Evolutionary conservation across 2,888 invertebrate genomes (phyloP), one percentile per base, ranked within the genome.

Genomic region (Dendrolimus houi): DNA sequence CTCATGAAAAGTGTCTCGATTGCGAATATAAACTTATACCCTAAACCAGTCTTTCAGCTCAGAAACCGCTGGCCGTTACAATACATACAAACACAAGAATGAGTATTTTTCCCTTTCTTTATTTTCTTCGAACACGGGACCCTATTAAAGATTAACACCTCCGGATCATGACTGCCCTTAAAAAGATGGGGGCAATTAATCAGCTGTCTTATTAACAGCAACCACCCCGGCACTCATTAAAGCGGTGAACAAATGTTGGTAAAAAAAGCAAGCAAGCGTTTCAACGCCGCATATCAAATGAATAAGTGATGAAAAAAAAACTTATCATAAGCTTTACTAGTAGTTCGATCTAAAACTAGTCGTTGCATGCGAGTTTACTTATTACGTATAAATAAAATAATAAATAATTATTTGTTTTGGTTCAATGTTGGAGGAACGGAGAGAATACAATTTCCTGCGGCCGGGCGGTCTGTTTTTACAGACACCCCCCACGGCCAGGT

Each of bases 171-270:
- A 12, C 47, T 10, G 47, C 47, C 47, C 47, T 12, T 29, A 3
- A 17, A 29, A 17, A 47, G 56, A 54, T 29, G 56, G 41, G 52
- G 54, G 63, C 75, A 76, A 84, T 84, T 77, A 77, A 69, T 83
- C 78, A 70, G 63, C 70, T 77, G 79, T 80, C 83, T 70, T 79
- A 82, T 81, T 82, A 82, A 72, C 64, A 67, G 71, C 65, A 69
- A 69, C 77, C 77, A 75, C 75, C 78, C 76, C 64, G 70, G 71
- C 69, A 64, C 77, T 79, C 83, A 81, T 83, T 82, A 84, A 67
- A 64, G 65, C 70, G 62, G 73, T 72, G 69, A 81, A 83, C 83
- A 84, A 81, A 77, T 85, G 85, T 81, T 72, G 63, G 63, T 59
- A 71, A 72, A 69, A 75, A 69, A 60, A 56, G 57, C 17, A 54